phyloP scores from a whole-genome alignment of 2,113 vertebrate genomes.

The Etia nguti region DNA sequence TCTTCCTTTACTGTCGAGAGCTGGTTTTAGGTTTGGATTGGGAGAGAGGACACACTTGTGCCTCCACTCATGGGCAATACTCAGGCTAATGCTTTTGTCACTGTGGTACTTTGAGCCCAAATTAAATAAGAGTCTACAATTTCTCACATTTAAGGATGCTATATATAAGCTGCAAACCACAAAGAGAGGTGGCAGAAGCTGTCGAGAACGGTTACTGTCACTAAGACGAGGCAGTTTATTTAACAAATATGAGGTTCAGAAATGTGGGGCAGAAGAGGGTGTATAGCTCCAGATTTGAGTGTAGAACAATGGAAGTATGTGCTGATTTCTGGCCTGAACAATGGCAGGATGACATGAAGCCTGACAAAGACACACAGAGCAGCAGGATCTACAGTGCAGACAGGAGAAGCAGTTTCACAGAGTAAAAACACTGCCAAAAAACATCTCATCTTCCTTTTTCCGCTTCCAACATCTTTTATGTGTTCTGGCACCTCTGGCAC shows the following conservation, averaged over 20 bases:
- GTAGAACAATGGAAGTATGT: conserved; percentile 62
- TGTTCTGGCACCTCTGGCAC: conserved; percentile 53
- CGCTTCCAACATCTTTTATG: conserved; percentile 54
- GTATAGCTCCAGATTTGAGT: conserved; percentile 41
- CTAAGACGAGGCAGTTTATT: conserved; percentile 27
- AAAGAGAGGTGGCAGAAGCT: neutral
- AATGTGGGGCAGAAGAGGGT: conserved; percentile 34
- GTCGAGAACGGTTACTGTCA: neutral
- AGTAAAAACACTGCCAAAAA: conserved; percentile 45
- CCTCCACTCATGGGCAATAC: neutral
- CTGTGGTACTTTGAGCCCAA: neutral
- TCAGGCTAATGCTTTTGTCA: neutral
- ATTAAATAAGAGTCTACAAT: neutral
- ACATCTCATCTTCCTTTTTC: conserved; percentile 44
- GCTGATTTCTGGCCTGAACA: conserved; percentile 62
- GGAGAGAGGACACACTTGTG: neutral
- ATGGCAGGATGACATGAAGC: conserved; percentile 72
- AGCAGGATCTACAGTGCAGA: conserved; percentile 50
- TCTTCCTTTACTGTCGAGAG: conserved; percentile 45
- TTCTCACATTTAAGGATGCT: neutral
- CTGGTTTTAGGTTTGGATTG: neutral
- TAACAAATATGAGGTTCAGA: conserved; percentile 42
- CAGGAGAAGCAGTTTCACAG: conserved; percentile 38
- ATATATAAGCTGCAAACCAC: neutral
- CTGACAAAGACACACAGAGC: conserved; percentile 53